A percentile compares a stretch with the other conserved stretches of the same genome.
Evolutionary conservation across 2,797 vertebrate species (phyloP).

Genomic region (Sphenodon punctatus): DNA sequence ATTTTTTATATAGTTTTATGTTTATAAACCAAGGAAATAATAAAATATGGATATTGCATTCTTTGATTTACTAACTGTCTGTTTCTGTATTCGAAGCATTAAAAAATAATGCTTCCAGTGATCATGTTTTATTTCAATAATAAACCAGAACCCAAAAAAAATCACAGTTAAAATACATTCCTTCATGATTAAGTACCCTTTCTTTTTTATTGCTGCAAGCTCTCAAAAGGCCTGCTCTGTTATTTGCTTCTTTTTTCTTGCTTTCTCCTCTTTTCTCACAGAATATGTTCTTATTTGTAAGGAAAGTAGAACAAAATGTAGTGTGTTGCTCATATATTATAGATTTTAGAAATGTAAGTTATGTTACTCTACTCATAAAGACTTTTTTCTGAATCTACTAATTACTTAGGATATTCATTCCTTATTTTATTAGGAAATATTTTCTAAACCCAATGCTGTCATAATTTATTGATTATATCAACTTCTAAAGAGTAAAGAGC

Average conservation of each 20-base stretch:
- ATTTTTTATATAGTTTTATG: constrained; percentile 61
- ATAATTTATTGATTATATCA: constrained; percentile 8
- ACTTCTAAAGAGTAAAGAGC: neutral
- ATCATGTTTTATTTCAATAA: constrained; percentile 67
- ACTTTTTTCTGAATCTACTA: neutral
- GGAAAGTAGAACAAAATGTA: constrained; percentile 38
- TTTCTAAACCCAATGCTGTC: neutral
- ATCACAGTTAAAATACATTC: constrained; percentile 54
- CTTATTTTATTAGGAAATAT: neutral
- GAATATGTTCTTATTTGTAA: constrained; percentile 34
- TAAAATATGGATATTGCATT: constrained; percentile 25
- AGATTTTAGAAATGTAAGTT: neutral
- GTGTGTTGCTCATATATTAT: constrained; percentile 17
- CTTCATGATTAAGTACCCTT: constrained; percentile 44
- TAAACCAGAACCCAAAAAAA: constrained; percentile 55
- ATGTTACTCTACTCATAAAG: constrained; percentile 5
- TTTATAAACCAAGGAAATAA: constrained; percentile 46
- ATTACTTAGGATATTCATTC: neutral
- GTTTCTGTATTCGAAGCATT: constrained; percentile 52
- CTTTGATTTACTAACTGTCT: constrained; percentile 42
- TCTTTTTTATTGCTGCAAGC: constrained; percentile 33
- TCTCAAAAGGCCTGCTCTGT: constrained; percentile 31
- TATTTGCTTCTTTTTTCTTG: neutral
- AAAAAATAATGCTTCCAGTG: constrained; percentile 63
- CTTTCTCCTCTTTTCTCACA: constrained; percentile 30